phyloP scores from a whole-genome alignment of 2,797 vertebrate species.

The Urophycis tenuis region DNA sequence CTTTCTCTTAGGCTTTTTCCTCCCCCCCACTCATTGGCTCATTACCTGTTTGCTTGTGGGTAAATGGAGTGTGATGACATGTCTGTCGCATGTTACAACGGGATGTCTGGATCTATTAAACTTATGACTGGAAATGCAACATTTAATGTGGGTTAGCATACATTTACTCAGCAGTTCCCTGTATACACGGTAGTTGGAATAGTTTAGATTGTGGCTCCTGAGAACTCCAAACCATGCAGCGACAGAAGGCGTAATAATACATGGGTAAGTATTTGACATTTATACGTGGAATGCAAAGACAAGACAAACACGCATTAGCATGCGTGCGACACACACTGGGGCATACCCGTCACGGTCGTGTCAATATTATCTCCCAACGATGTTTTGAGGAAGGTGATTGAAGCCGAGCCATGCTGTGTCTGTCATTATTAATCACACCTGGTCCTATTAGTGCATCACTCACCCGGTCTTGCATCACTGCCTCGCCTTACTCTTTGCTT shows the following conservation, averaged over 20 bases:
- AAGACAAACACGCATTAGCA: not conserved
- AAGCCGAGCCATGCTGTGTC: slow-evolving; percentile 18
- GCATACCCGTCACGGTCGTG: not conserved
- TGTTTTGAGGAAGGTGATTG: not conserved
- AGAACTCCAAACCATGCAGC: not conserved
- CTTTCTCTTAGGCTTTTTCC: not conserved
- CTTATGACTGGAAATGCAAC: not conserved
- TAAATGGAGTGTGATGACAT: not conserved
- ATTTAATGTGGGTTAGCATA: not conserved
- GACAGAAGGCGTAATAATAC: not conserved
- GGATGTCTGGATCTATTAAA: not conserved
- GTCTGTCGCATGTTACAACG: not conserved
- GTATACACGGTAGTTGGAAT: not conserved
- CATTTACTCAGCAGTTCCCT: not conserved
- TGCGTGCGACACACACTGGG: not conserved
- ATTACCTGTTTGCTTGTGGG: not conserved
- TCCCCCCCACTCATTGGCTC: not conserved
- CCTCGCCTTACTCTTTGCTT: not conserved
- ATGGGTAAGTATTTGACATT: not conserved
- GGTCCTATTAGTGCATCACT: not conserved
- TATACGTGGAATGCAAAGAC: not conserved
- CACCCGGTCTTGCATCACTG: not conserved
- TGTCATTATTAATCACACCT: slow-evolving; percentile 35
- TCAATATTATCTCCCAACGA: not conserved
- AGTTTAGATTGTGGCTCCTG: not conserved